Percentiles rank a stretch among this genome's conserved stretches.
Evolutionary conservation across 2,888 invertebrate genomes (phyloP).

Genomic region (Gymnoscelis rufifasciata): DNA sequence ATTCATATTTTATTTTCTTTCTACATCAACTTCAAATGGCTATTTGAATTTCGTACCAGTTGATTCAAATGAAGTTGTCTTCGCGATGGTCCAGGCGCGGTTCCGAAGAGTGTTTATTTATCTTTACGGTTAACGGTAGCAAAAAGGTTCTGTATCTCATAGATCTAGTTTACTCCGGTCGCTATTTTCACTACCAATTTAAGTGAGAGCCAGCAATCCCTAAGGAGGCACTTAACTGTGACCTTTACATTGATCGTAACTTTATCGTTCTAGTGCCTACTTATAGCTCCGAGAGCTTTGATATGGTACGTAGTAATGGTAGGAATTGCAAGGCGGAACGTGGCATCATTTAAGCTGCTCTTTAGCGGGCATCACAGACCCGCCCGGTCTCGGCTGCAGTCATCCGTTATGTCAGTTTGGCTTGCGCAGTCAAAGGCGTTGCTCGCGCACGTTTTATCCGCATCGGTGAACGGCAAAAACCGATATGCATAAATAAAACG

Average conservation of each 20-base stretch:
- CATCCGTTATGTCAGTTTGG: slow-evolving; percentile 45
- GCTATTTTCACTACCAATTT: too few relatives aligned
- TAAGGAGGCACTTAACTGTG: too few relatives aligned
- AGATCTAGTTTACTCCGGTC: too few relatives aligned
- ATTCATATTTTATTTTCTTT: slow-evolving; percentile 29
- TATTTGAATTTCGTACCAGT: slow-evolving; percentile 68
- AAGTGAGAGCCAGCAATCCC: too few relatives aligned
- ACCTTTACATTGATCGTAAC: too few relatives aligned
- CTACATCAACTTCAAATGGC: slow-evolving; percentile 55
- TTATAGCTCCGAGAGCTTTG: too few relatives aligned
- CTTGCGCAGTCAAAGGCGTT: slow-evolving; percentile 63
- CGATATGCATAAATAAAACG: slow-evolving; percentile 13
- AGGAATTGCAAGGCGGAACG: slow-evolving; percentile 9
- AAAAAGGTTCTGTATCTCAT: slow-evolving; percentile 2
- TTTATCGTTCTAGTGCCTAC: too few relatives aligned
- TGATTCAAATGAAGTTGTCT: slow-evolving; percentile 56
- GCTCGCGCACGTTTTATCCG: slow-evolving; percentile 42
- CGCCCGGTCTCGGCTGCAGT: slow-evolving; percentile 34
- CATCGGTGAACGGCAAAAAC: slow-evolving; percentile 54
- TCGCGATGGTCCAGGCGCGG: slow-evolving; percentile 58
- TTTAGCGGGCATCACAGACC: slow-evolving; percentile 34
- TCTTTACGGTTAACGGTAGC: slow-evolving; percentile 35
- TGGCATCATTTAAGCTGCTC: slow-evolving; percentile 35
- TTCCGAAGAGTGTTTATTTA: slow-evolving; percentile 30
- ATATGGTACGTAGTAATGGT: too few relatives aligned